phyloP scores from a whole-genome alignment of 1,140 invertebrate species.

The Nymphalis io region DNA sequence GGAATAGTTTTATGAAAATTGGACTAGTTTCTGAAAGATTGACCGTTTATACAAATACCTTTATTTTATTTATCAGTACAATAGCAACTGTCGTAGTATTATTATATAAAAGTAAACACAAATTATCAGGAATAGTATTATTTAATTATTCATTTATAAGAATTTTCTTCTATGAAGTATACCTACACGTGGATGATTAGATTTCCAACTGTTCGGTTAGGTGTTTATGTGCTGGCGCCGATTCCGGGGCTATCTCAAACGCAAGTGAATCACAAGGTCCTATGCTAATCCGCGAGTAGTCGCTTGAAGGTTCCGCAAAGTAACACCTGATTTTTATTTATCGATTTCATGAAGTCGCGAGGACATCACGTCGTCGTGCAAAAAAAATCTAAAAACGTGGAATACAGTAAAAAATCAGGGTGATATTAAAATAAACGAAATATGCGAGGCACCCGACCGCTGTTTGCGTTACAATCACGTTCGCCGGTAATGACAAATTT shows the following conservation, averaged over 20 bases:
- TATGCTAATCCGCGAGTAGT: slow-evolving; percentile 54
- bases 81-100: too few relatives aligned
- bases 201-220: slow-evolving; percentile 48
- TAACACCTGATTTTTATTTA: slow-evolving; percentile 54
- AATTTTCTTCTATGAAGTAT: slow-evolving; percentile 53
- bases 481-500: slow-evolving; percentile 67
- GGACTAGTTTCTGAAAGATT: too few relatives aligned
- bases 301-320: slow-evolving; percentile 47
- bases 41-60: too few relatives aligned
- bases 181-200: slow-evolving; percentile 54
- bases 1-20: too few relatives aligned
- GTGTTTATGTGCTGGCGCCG: slow-evolving; percentile 45
- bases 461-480: slow-evolving; percentile 72
- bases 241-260: slow-evolving; percentile 12
- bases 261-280: slow-evolving; percentile 51
- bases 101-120: not conserved
- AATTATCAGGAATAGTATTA: slow-evolving; percentile 6
- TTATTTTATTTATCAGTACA: too few relatives aligned
- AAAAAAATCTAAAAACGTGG: slow-evolving; percentile 53
- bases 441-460: slow-evolving; percentile 48
- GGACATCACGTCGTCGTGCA: slow-evolving; percentile 60
- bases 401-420: slow-evolving; percentile 67
- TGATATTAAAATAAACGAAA: slow-evolving; percentile 71
- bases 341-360: slow-evolving; percentile 49
- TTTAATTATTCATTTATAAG: slow-evolving; percentile 34